These are phyloP conservation scores for Lota lota DNA, from an alignment of 2,113 vertebrate species.

Conservation along the genomic window DNA sequence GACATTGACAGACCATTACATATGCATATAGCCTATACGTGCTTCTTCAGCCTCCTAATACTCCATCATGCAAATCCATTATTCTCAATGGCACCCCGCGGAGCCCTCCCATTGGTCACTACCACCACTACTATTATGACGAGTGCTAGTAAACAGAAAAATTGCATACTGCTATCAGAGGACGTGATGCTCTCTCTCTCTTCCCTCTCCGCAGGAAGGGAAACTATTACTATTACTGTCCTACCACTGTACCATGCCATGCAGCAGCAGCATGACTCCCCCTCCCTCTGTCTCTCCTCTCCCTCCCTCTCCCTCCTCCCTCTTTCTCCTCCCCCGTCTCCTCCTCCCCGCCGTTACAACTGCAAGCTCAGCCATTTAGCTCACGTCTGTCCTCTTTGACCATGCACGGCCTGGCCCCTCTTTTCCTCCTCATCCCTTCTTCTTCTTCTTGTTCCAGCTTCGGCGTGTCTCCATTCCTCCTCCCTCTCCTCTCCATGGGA, in stretches of 20 bases:
- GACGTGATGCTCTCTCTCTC: too few species aligned
- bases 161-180: too few species aligned
- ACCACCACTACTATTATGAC: neutral
- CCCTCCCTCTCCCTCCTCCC: conserved; percentile 6
- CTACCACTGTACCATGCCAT: conserved; percentile 57
- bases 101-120: neutral
- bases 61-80: conserved; percentile 11
- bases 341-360: conserved; percentile 39
- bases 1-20: neutral
- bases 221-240: conserved; percentile 32
- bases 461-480: neutral
- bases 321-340: neutral
- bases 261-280: conserved; percentile 56
- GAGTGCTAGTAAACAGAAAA: too few species aligned
- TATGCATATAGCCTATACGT: neutral
- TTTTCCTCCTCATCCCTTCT: conserved; percentile 20
- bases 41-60: neutral
- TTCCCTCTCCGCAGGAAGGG: too few species aligned
- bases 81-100: too few species aligned
- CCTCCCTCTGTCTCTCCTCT: conserved; percentile 20
- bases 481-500: conserved; percentile 15
- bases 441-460: conserved; percentile 11
- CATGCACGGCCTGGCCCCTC: conserved; percentile 47
- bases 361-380: conserved; percentile 68
- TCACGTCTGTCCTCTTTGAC: conserved; percentile 69